phyloP scores from a whole-genome alignment of 2,888 invertebrate genomes.

The Ernsta delagoae region DNA sequence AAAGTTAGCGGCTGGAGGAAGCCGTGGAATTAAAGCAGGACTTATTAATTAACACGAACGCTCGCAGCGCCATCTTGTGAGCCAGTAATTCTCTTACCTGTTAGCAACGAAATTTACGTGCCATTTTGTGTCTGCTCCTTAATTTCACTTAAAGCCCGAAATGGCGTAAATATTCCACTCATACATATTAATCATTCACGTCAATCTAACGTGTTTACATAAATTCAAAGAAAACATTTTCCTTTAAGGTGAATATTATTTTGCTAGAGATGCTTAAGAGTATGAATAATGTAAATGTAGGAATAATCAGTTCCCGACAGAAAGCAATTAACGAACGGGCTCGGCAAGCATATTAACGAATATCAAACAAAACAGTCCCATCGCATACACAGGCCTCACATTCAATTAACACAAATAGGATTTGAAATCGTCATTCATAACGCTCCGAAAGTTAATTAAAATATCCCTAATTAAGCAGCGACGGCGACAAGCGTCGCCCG shows the following conservation, averaged over 20 bases:
- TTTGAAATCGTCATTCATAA: conserved; percentile 71
- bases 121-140: conserved; percentile 3
- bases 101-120: conserved; percentile 3
- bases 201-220: conserved; percentile 13
- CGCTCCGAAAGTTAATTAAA: conserved; percentile 71
- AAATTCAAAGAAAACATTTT: conserved; percentile 16
- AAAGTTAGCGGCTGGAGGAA: conserved; percentile 40
- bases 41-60: conserved; percentile 46
- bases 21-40: conserved; percentile 44
- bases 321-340: conserved; percentile 52
- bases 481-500: conserved; percentile 48
- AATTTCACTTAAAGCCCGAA: conserved; percentile 12
- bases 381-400: conserved; percentile 55
- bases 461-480: conserved; percentile 65
- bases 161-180: conserved; percentile 11
- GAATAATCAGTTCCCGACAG: conserved; percentile 44
- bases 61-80: conserved; percentile 22
- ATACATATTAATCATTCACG: conserved; percentile 15
- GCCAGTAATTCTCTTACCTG: conserved; percentile 17
- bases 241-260: conserved; percentile 15
- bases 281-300: conserved; percentile 12
- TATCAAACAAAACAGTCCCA: conserved; percentile 56
- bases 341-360: conserved; percentile 48
- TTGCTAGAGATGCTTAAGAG: conserved; percentile 12
- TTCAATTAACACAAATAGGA: conserved; percentile 75